Percentiles rank a stretch among this genome's conserved stretches.
These are phyloP conservation scores for Cataglyphis livida DNA, from an alignment of 2,888 invertebrate genomes.

Conservation along the genomic window DNA sequence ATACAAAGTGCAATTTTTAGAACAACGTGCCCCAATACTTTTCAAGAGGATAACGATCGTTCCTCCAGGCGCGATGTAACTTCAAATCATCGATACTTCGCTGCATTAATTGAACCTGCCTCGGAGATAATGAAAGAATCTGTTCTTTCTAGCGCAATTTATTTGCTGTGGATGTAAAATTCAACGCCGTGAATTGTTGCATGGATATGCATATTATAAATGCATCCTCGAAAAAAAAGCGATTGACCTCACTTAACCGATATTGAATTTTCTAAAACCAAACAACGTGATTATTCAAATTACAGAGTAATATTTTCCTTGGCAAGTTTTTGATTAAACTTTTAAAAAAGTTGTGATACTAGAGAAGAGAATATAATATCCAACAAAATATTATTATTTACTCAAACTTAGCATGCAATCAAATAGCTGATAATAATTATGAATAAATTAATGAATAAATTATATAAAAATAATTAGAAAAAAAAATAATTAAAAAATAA, in stretches of 20 bases:
- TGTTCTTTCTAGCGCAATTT: neutral
- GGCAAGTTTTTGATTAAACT: neutral
- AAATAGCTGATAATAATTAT: neutral
- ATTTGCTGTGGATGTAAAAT: neutral
- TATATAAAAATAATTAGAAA: neutral
- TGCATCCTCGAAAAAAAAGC: slow-evolving; percentile 30
- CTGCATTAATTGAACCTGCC: neutral
- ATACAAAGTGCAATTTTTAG: slow-evolving; percentile 10
- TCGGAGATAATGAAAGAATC: slow-evolving; percentile 25
- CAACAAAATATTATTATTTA: neutral
- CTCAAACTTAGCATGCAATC: neutral
- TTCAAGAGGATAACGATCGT: slow-evolving; percentile 17
- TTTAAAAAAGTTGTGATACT: neutral
- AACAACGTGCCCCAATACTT: neutral
- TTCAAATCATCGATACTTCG: slow-evolving; percentile 22
- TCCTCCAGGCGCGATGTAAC: neutral
- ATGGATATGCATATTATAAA: slow-evolving; percentile 37
- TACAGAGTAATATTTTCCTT: neutral
- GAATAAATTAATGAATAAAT: neutral
- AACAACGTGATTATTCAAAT: slow-evolving; percentile 18
- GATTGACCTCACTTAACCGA: slow-evolving; percentile 52
- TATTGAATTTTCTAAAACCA: slow-evolving; percentile 40
- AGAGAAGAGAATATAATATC: neutral
- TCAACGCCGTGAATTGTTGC: neutral
- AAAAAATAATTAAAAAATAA: slow-evolving; percentile 3